Evolutionary conservation across 2,888 invertebrate genomes (phyloP).

Genomic region (Rotaria magnacalcarata): DNA sequence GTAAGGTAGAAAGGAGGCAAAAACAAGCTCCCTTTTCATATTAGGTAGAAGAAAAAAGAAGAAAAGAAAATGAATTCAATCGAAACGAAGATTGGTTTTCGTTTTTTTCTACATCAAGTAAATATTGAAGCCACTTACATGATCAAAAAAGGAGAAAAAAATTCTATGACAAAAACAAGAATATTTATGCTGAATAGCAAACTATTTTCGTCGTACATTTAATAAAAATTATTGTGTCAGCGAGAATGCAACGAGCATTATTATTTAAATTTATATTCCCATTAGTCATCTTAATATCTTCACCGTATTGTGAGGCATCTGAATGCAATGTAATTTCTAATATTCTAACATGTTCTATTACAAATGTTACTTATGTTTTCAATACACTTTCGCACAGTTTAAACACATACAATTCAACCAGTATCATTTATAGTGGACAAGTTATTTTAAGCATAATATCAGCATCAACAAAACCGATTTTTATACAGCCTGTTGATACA

Average conservation of each 20-base stretch:
- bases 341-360: not conserved
- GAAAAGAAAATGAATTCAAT: not conserved
- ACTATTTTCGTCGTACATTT: not conserved
- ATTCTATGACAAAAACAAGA: not conserved
- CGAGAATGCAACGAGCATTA: not conserved
- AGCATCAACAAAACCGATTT: not conserved
- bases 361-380: not conserved
- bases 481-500: not conserved
- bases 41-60: not conserved
- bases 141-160: not conserved
- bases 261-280: not conserved
- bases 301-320: not conserved
- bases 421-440: not conserved
- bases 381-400: not conserved
- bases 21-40: too few species aligned
- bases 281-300: not conserved
- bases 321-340: not conserved
- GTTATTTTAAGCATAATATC: not conserved
- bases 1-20: too few species aligned
- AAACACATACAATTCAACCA: not conserved
- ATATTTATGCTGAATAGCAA: not conserved
- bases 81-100: not conserved
- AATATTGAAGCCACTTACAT: not conserved
- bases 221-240: too few species aligned
- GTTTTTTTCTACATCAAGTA: not conserved